Conservation (phyloP, 2,113 vertebrate genomes). For the Calyptomena viridis region DNA sequence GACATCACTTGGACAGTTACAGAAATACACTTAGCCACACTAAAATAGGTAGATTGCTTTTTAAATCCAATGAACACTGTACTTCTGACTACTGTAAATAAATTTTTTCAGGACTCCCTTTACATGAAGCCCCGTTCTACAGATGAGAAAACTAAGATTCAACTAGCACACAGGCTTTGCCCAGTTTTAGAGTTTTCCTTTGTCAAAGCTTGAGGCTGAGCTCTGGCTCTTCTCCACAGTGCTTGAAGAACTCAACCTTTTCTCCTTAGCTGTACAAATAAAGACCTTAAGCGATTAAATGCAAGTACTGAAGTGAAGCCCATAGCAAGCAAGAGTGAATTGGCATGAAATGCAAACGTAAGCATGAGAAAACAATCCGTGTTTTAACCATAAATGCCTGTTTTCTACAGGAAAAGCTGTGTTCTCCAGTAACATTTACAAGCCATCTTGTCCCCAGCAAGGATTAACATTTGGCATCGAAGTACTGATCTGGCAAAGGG, state of each 20-base stretch:
- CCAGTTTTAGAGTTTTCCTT: background rate
- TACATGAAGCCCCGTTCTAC: background rate
- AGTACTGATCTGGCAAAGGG: conserved; percentile 48
- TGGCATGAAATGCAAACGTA: conserved; percentile 67
- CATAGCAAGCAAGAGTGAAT: conserved; percentile 29
- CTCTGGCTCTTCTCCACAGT: background rate
- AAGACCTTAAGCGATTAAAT: conserved; percentile 5
- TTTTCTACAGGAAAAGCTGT: conserved; percentile 65
- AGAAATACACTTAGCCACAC: background rate
- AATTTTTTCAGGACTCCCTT: background rate
- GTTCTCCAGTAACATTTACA: conserved; percentile 73
- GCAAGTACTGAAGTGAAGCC: background rate
- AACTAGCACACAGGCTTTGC: background rate
- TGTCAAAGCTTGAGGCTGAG: background rate
- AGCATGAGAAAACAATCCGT: conserved; percentile 62
- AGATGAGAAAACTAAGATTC: background rate
- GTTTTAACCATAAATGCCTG: conserved; percentile 66
- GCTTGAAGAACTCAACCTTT: background rate
- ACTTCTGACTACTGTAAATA: background rate
- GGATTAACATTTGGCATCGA: conserved; percentile 75
- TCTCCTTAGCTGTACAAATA: conserved; percentile 25
- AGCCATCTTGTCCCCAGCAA: conserved; percentile 70
- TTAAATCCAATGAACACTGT: background rate
- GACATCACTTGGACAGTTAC: background rate
- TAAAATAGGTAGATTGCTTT: background rate